These are phyloP conservation scores for Pachyramphus minor DNA, from an alignment of 2,113 vertebrate species.

Conservation along the genomic window DNA sequence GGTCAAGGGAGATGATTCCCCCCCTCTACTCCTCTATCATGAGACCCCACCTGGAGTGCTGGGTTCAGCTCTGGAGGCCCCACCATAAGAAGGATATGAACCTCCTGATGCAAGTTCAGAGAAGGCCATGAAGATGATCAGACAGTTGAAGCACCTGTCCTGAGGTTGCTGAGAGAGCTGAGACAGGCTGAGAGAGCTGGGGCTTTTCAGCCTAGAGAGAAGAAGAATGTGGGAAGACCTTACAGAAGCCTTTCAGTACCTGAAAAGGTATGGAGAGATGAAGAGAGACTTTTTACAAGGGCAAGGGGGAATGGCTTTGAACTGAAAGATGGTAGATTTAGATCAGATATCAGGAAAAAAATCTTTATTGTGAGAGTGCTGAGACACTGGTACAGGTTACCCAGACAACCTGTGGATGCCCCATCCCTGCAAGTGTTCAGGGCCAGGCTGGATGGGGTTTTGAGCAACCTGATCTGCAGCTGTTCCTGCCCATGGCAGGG, in stretches of 20 bases:
- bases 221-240: background rate
- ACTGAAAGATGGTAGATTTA: too few relatives aligned
- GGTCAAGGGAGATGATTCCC: background rate
- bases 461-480: background rate
- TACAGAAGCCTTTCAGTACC: background rate
- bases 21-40: background rate
- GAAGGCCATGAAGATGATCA: background rate
- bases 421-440: background rate
- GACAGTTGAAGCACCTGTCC: background rate
- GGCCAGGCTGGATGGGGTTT: background rate
- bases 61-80: background rate
- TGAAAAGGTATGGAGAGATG: background rate
- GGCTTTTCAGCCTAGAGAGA: background rate
- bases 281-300: background rate
- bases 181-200: background rate
- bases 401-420: background rate
- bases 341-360: background rate
- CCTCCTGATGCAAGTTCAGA: accelerated
- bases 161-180: background rate
- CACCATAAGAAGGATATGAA: background rate
- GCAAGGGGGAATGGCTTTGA: background rate
- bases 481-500: background rate
- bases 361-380: background rate
- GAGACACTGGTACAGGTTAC: background rate
- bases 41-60: background rate